Evolutionary conservation across 2,797 vertebrate genomes (phyloP), one percentile per base, ranked within the genome.

Genomic region (Lycodopsis pacificus): DNA sequence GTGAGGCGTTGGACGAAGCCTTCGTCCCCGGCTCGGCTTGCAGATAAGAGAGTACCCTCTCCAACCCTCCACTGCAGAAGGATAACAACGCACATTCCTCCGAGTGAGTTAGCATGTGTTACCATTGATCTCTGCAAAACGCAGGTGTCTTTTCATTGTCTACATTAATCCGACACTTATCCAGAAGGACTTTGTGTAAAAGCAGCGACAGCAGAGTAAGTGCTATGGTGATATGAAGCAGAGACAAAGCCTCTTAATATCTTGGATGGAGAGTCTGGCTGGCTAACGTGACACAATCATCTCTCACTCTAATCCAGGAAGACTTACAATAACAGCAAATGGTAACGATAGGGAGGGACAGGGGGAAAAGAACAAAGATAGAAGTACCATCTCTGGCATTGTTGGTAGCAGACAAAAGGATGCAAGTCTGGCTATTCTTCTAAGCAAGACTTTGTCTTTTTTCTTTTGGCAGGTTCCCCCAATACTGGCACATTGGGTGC

Each of bases 141-240:
- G 20, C 63, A 73, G 67, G 72, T 70, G 36, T 77, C 51, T 67
- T 80, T 79, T 81, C 54, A 53, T 59, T 67, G 77, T 63, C 40
- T 65, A 80, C 73, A 73, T 84, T 81, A 77, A 88, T 75, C 59
- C 69, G 79, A 86, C 84, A 84, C 62, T 85, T 73, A 78, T 70
- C 59, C 81, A 78, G 57, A 79, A 69, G 2, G 65, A 82, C 71
- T 78, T 65, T 61, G 64, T 32, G 63, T 68, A 76, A 51, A 62
- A 79, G 71, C 74, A 67, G n/a, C 32, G 68, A 65, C 66, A 56
- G 62, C 54, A 65, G 69, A 73, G 65, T 25, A 72, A 77, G 66
- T 65, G 77, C 77, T 74, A 59, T 4, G 13, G 61, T 76, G 75
- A 85, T 67, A 73, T 3, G 13, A 78, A 65, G 61, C 59, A 71